These are phyloP conservation scores for Entomobrya multifasciata DNA, from an alignment of 2,888 invertebrate species.

Conservation along the genomic window DNA sequence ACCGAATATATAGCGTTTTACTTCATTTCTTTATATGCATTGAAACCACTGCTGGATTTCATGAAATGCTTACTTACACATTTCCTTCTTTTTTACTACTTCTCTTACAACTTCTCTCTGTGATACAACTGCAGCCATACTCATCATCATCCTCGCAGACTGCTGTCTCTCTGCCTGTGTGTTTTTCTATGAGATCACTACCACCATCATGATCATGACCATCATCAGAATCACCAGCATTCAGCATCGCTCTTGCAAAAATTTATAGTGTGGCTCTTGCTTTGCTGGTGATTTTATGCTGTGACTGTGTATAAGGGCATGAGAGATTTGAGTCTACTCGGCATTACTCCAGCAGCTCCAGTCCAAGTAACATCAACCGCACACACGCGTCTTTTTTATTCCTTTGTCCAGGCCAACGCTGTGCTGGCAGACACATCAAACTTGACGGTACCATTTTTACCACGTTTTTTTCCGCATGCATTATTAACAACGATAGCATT, in stretches of 20 bases:
- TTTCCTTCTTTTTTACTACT: slow-evolving; percentile 20
- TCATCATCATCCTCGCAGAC: slow-evolving; percentile 12
- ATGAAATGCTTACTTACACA: neutral
- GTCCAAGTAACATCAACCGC: slow-evolving; percentile 47
- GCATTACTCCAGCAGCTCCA: slow-evolving; percentile 63
- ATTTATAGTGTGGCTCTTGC: neutral
- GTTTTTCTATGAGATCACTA: neutral
- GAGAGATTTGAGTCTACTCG: slow-evolving; percentile 27
- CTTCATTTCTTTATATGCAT: too few species aligned
- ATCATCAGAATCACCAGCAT: slow-evolving; percentile 1
- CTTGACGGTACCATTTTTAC: slow-evolving; percentile 29
- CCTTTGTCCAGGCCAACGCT: slow-evolving; percentile 21
- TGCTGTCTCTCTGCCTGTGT: neutral
- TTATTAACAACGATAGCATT: slow-evolving; percentile 32
- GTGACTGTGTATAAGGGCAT: slow-evolving; percentile 6
- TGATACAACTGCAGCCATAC: slow-evolving; percentile 4
- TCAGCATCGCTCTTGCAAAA: neutral
- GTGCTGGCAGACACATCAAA: slow-evolving; percentile 4
- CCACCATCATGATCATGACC: neutral
- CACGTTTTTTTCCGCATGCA: slow-evolving; percentile 31
- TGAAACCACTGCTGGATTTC: slow-evolving; percentile 6
- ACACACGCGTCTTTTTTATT: neutral
- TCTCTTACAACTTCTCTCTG: slow-evolving; percentile 9
- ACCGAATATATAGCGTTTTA: too few species aligned
- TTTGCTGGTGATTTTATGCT: neutral